Evolutionary conservation across 2,113 vertebrate genomes (phyloP), one percentile per base, ranked within the genome.

Genomic region (Bostrychus sinensis): DNA sequence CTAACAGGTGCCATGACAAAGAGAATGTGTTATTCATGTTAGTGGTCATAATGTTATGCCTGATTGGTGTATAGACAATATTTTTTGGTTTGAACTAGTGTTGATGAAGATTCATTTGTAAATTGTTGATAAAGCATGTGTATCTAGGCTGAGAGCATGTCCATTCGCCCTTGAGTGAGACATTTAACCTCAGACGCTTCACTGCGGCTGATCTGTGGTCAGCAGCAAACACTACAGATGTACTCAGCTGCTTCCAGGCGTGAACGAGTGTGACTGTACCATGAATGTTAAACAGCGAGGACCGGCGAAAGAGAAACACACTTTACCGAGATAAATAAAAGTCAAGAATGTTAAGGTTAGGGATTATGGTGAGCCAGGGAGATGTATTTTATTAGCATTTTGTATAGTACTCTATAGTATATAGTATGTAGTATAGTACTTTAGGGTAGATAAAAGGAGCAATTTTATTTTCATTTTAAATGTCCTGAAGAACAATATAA

Each of bases 201-300:
- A 54, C 48, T 54, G 53, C 68, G 72, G 61, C 61, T 16, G 11
- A 56, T 65, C 64, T 37, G 14, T 56, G 65, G 65, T 77, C 78
- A 81, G 53, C 51, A 58, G 5, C 48, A 66, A 78, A 68, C 58
- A 72, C 63, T 61, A 43, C 25, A 34, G 65, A 72, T 60, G 68
- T 26, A 22, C 72, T 45, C 61, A 62, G 73, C 58, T 58, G 60
- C 76, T 77, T 64, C 67, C 76, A 70, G 65, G 67, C 28, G 28
- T 78, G 62, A 76, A 77, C 62, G 26, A 71, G 61, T 61, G 39
- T 48, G 45, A 57, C 69, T 63, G 55, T 70, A 66, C 66, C 54
- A 60, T 75, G 84, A 86, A 83, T 83, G 78, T 77, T 81, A 80
- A 84, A 53, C 67, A 80, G 68, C 32, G 56, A 55, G 70, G 20